Evolutionary conservation across 2,797 vertebrate species (phyloP), one percentile per base, ranked within the genome.

Genomic region (Pogonophryne albipinna): DNA sequence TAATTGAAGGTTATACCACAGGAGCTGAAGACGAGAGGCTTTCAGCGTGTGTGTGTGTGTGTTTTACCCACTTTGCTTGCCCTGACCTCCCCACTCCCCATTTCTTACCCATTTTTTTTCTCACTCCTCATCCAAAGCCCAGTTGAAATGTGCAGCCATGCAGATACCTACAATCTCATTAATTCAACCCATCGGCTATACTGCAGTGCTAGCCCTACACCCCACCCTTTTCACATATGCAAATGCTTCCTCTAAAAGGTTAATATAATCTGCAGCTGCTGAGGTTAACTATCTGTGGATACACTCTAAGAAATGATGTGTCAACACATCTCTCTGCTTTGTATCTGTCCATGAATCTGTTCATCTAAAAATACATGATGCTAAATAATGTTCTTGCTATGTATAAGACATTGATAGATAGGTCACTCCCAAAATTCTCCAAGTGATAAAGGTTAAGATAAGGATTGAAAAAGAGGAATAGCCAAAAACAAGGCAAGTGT

Each of bases 141-240:
- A 90, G 91, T 92, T 88, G 91, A 87, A 90, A 91, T 93, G 91
- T 93, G 91, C 92, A 93, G 88, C 91, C 91, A 93, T 89, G 93
- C 92, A 92, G 92, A 94, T 93, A 91, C 92, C 83, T 91, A 90
- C 91, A 84, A 76, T 86, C 87, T 93, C 94, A 95, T 94, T 94
- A 94, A 95, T 94, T 94, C 88, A 87, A 88, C 89, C 82, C 92
- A 92, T 83, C 76, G 83, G 86, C 91, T 79, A 78, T 80, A 80
- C 85, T 88, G 90, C 89, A 90, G 87, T 52, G 67, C 47, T 53
- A 41, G 69, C 83, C 75, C 74, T 34, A 51, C 79, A 9, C 70
- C n/a, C 63, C 20, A 62, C 27, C 60, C 46, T 67, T 72, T 66
- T 57, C 64, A 68, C 71, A 74, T 85, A 88, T 90, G 86, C 87